These are phyloP conservation scores for Epirrita christyi DNA, from an alignment of 2,888 invertebrate species.

Conservation along the genomic window DNA sequence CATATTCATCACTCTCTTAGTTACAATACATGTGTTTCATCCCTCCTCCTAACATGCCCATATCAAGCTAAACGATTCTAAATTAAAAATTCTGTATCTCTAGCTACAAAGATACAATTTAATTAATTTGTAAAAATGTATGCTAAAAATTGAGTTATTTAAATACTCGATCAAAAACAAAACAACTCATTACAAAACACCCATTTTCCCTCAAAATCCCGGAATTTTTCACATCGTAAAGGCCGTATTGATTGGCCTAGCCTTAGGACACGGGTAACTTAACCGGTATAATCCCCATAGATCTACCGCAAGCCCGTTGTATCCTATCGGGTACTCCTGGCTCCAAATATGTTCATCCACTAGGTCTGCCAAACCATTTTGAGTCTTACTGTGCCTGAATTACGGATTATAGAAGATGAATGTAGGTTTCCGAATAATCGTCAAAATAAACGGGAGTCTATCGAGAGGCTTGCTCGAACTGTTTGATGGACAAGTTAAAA, in stretches of 20 bases:
- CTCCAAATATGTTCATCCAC: conserved; percentile 23
- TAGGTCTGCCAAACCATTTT: conserved; percentile 12
- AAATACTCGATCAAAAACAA: neutral
- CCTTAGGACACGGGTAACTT: conserved; percentile 45
- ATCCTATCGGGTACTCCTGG: conserved; percentile 42
- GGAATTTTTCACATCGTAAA: conserved; percentile 9
- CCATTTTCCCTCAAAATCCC: neutral
- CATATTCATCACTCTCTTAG: too few relatives aligned
- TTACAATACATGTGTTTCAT: too few relatives aligned
- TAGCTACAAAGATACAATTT: too few relatives aligned
- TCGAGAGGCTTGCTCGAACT: conserved; percentile 33
- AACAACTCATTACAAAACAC: neutral
- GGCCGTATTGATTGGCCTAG: conserved; percentile 39
- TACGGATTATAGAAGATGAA: conserved; percentile 15
- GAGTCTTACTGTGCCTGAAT: conserved; percentile 9
- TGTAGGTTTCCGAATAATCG: conserved; percentile 35
- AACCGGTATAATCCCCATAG: conserved; percentile 51
- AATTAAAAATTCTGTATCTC: too few relatives aligned
- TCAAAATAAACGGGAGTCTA: conserved; percentile 41
- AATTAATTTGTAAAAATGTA: too few relatives aligned
- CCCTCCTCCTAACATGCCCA: too few relatives aligned
- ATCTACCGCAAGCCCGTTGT: conserved; percentile 53
- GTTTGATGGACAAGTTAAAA: conserved; percentile 46
- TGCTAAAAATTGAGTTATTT: too few relatives aligned
- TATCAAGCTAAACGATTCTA: too few relatives aligned